These are phyloP conservation scores for Acanthosepion pharaonis DNA, from an alignment of 2,888 invertebrate species.

Conservation along the genomic window DNA sequence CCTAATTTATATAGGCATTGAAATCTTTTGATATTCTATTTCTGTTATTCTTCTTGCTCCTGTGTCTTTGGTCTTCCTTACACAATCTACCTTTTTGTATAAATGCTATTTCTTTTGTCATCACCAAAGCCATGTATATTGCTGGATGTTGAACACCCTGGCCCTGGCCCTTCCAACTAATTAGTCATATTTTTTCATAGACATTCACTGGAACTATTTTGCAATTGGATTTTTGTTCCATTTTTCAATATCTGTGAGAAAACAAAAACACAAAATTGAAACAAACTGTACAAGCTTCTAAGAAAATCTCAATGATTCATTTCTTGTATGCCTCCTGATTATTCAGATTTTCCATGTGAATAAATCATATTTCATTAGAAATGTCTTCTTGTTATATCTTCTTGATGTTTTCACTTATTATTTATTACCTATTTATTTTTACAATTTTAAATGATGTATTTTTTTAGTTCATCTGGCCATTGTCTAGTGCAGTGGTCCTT, in stretches of 20 bases:
- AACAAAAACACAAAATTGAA: not conserved
- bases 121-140: constrained; percentile 11
- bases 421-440: not conserved
- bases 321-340: constrained; percentile 43
- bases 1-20: constrained; percentile 33
- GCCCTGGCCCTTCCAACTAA: constrained; percentile 42
- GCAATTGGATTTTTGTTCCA: not conserved
- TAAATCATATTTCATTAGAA: constrained; percentile 45
- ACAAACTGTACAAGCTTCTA: not conserved
- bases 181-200: constrained; percentile 23
- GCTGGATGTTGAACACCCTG: constrained; percentile 35
- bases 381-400: not conserved
- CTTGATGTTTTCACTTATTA: not conserved
- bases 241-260: constrained; percentile 39
- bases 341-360: constrained; percentile 43
- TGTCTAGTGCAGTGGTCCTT: too few species aligned
- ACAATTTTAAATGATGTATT: too few species aligned
- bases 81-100: not conserved
- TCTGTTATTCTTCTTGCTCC: not conserved
- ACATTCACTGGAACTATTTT: constrained; percentile 43
- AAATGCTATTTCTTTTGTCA: constrained; percentile 4
- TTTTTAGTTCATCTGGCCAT: too few species aligned
- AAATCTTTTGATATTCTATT: not conserved
- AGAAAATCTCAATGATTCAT: constrained; percentile 35
- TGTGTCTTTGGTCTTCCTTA: constrained; percentile 33